These are phyloP conservation scores for Limosa lapponica DNA, from an alignment of 2,797 vertebrate species.

Conservation along the genomic window DNA sequence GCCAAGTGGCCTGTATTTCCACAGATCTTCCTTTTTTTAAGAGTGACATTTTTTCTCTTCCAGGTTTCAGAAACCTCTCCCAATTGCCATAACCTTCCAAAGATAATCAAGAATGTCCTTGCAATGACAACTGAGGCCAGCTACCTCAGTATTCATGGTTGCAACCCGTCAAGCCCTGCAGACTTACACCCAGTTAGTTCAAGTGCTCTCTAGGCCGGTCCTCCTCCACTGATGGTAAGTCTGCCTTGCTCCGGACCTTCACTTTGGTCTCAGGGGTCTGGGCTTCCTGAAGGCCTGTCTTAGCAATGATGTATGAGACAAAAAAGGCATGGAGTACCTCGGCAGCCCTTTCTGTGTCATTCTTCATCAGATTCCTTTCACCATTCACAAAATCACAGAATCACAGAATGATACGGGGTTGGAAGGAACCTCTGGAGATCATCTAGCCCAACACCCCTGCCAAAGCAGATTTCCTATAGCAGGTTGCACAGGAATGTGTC, in stretches of 20 bases:
- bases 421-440: too few relatives aligned
- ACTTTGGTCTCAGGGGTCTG: background rate
- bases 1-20: background rate
- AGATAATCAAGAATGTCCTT: background rate
- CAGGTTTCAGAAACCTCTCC: background rate
- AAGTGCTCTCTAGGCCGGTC: background rate
- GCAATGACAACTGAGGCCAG: background rate
- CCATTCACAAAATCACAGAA: background rate
- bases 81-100: background rate
- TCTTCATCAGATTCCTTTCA: background rate
- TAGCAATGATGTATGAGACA: background rate
- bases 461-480: too few relatives aligned
- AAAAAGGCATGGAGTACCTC: background rate
- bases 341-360: background rate
- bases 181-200: background rate
- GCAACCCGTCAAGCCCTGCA: accelerated
- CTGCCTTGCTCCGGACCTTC: background rate
- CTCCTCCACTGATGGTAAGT: background rate
- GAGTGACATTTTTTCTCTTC: background rate
- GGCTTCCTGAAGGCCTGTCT: background rate
- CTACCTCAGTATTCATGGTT: background rate
- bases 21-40: background rate
- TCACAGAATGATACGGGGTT: too few relatives aligned
- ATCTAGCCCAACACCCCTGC: too few relatives aligned
- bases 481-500: too few relatives aligned